phyloP scores from a whole-genome alignment of 1,140 invertebrate species.

The Neuroterus valhalla region DNA sequence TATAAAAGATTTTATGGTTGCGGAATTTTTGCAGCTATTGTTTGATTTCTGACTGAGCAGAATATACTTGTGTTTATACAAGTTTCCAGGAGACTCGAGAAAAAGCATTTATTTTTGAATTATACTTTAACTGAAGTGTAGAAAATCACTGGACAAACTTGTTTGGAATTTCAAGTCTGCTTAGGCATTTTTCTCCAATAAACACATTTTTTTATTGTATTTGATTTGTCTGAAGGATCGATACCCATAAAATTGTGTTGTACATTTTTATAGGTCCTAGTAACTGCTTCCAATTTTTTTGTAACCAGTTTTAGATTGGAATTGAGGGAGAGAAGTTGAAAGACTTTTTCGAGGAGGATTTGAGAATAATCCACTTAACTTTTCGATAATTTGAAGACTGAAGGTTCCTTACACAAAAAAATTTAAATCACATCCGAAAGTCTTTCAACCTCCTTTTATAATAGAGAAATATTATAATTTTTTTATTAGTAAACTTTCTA shows the following conservation, averaged over 20 bases:
- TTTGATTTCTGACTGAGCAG: slow-evolving; percentile 18
- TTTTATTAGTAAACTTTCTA: too few species aligned
- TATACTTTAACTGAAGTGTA: slow-evolving; percentile 5
- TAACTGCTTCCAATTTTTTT: not conserved
- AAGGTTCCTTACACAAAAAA: not conserved
- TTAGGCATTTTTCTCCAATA: not conserved
- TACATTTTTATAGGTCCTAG: not conserved
- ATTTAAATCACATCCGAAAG: not conserved
- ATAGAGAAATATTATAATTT: not conserved
- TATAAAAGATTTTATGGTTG: not conserved
- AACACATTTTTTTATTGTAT: not conserved
- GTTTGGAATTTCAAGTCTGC: slow-evolving; percentile 5
- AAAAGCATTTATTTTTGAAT: slow-evolving; percentile 27
- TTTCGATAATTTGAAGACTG: not conserved
- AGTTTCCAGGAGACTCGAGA: not conserved
- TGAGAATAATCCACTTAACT: not conserved
- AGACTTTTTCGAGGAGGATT: not conserved
- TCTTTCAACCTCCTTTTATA: not conserved
- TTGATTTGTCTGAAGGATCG: not conserved
- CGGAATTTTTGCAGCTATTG: slow-evolving; percentile 1
- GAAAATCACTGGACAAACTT: slow-evolving; percentile 10
- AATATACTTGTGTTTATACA: slow-evolving; percentile 9
- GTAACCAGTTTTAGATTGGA: not conserved
- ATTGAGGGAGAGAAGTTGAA: not conserved
- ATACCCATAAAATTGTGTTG: too few species aligned